Evolutionary conservation across 2,113 vertebrate species (phyloP).

Genomic region (Sinocyclocheilus rhinocerous): DNA sequence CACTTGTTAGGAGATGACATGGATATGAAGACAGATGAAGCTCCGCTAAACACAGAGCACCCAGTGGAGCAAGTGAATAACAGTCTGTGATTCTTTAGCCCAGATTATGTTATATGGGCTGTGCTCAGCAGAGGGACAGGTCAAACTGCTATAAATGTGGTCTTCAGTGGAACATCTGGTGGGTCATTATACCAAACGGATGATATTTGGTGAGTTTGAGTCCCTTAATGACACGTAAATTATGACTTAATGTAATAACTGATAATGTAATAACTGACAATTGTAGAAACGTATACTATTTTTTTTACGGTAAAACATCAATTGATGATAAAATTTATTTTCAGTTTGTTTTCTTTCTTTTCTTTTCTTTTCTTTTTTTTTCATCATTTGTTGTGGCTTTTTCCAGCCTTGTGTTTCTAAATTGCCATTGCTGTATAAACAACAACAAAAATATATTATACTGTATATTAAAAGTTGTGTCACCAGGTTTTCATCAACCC

Average conservation of each 20-base stretch:
- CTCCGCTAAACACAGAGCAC: conserved; percentile 32
- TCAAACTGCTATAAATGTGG: not conserved
- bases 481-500: too few species aligned
- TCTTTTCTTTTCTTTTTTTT: too few species aligned
- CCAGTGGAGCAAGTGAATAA: conserved; percentile 6
- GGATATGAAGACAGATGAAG: conserved; percentile 65
- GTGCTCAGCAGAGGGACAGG: conserved; percentile 1
- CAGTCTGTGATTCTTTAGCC: not conserved
- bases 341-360: too few species aligned
- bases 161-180: not conserved
- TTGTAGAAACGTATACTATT: too few species aligned
- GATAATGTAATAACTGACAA: too few species aligned
- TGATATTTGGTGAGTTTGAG: not conserved
- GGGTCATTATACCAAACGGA: not conserved
- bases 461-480: too few species aligned
- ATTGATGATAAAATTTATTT: not conserved
- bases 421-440: too few species aligned
- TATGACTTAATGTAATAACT: not conserved
- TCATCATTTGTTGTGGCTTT: too few species aligned
- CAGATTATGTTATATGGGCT: not conserved
- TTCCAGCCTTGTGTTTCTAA: too few species aligned
- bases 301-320: too few species aligned
- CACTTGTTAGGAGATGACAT: conserved; percentile 65
- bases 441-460: too few species aligned
- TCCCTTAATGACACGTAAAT: not conserved